phyloP scores from a whole-genome alignment of 2,888 invertebrate genomes.

The Ditula angustiorana region DNA sequence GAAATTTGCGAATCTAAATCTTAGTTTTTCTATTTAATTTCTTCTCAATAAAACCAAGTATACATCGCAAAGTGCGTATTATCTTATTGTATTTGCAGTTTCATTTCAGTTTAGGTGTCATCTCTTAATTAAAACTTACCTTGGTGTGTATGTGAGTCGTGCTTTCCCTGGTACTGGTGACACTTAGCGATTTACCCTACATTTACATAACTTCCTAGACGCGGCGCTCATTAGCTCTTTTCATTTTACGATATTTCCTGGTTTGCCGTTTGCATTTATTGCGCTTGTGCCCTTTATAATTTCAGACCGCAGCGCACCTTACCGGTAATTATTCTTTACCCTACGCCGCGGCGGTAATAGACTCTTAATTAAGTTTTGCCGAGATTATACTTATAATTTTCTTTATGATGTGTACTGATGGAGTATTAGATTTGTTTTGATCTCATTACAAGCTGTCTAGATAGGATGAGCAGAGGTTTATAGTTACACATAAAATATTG shows the following conservation, averaged over 20 bases:
- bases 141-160: too few relatives aligned
- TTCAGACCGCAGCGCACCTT: constrained; percentile 12
- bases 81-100: too few relatives aligned
- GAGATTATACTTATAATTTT: background rate
- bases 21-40: too few relatives aligned
- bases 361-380: constrained; percentile 30
- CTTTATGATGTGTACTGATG: background rate
- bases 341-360: constrained; percentile 13
- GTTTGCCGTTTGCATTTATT: background rate
- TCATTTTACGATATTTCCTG: background rate
- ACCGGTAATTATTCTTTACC: constrained; percentile 17
- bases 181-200: too few relatives aligned
- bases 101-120: too few relatives aligned
- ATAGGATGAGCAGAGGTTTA: background rate
- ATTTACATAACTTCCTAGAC: too few relatives aligned
- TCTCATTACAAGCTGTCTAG: background rate
- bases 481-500: background rate
- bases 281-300: constrained; percentile 10
- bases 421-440: background rate
- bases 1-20: too few relatives aligned
- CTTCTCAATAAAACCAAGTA: too few relatives aligned
- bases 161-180: too few relatives aligned
- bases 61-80: too few relatives aligned
- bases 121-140: too few relatives aligned
- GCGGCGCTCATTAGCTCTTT: too few relatives aligned